Percentiles rank a stretch among this genome's conserved stretches.
These are phyloP conservation scores for Mimas tiliae DNA, from an alignment of 2,888 invertebrate genomes.

Conservation along the genomic window DNA sequence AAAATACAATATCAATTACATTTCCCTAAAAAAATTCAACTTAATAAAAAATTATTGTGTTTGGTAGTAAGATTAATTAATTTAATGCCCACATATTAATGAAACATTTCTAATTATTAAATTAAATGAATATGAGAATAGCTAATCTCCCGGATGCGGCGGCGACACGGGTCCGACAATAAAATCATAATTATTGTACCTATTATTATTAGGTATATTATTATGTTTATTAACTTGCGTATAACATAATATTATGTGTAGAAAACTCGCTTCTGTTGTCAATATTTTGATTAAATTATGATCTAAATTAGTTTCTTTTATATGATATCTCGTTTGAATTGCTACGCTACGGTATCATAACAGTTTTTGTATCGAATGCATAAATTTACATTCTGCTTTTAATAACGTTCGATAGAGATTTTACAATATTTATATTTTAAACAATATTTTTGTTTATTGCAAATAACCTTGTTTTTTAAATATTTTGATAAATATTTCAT, in stretches of 20 bases:
- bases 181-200: slow-evolving; percentile 1
- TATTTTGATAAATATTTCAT: too few species aligned
- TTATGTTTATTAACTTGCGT: not conserved
- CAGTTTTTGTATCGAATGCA: not conserved
- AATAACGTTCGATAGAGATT: not conserved
- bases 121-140: slow-evolving; percentile 6
- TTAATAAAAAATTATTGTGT: not conserved
- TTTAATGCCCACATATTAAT: not conserved
- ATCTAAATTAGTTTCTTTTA: slow-evolving; percentile 2
- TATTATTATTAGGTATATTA: too few species aligned
- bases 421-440: too few species aligned
- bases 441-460: too few species aligned
- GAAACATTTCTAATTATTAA: slow-evolving; percentile 11
- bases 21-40: not conserved
- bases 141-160: slow-evolving; percentile 21
- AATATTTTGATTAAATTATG: slow-evolving; percentile 18
- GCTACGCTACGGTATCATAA: not conserved
- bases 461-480: too few species aligned
- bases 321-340: not conserved
- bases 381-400: not conserved
- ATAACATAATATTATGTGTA: not conserved
- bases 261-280: slow-evolving; percentile 9
- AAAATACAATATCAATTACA: not conserved
- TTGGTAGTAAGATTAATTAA: not conserved
- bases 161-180: not conserved